Conservation (phyloP, 2,113 vertebrate species). For the Myocastor coypus region DNA sequence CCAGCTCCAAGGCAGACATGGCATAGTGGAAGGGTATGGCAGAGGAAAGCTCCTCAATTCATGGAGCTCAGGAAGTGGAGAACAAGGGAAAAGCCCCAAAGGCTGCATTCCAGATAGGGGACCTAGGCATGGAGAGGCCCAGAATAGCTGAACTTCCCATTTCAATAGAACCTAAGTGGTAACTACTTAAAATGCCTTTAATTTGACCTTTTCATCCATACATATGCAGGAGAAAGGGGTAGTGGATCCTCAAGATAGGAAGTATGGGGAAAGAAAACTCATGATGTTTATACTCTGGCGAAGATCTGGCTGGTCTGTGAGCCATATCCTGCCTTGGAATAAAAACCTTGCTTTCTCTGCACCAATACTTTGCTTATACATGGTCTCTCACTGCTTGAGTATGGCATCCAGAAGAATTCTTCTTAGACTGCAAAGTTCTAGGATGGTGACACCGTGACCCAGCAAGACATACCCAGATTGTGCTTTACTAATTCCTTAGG, state of each 20-base stretch:
- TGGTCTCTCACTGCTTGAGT: not conserved
- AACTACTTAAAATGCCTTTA: not conserved
- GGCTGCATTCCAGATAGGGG: not conserved
- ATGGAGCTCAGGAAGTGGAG: not conserved
- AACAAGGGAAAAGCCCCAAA: not conserved
- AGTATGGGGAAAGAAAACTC: not conserved
- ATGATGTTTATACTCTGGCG: not conserved
- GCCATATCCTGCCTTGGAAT: not conserved
- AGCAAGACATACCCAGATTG: not conserved
- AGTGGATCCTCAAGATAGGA: not conserved
- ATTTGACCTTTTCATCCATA: not conserved
- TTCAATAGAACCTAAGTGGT: not conserved
- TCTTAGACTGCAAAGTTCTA: not conserved
- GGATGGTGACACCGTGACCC: not conserved
- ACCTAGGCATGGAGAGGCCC: not conserved
- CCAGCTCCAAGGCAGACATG: not conserved
- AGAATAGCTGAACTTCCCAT: not conserved
- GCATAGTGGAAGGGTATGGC: not conserved
- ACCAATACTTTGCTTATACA: not conserved
- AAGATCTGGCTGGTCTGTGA: not conserved
- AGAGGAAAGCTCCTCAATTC: not conserved
- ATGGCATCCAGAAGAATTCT: not conserved
- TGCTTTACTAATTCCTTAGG: not conserved
- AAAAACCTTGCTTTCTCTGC: not conserved
- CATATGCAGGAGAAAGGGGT: not conserved